Percentiles rank a stretch among this genome's conserved stretches.
Conservation (phyloP, 1,140 invertebrate species). For the Archivesica marissinica region DNA sequence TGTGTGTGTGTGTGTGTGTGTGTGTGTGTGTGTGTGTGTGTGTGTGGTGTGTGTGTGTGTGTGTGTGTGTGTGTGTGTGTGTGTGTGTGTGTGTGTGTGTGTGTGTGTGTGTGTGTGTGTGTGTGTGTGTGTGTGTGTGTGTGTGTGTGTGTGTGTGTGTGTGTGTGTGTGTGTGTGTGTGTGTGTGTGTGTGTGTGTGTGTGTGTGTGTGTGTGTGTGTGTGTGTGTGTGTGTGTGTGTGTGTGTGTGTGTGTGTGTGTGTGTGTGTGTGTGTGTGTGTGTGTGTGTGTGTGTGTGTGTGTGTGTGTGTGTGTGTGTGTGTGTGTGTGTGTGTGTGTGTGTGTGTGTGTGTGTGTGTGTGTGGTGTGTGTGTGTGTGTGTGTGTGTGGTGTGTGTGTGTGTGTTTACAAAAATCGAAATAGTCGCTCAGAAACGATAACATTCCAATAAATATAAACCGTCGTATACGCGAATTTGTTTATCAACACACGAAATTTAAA, state of each 20-base stretch:
- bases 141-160: conserved; percentile 67
- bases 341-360: no score
- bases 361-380: no score
- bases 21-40: no score
- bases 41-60: no score
- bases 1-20: conserved; percentile 64
- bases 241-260: conserved; percentile 66
- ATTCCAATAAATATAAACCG: no score
- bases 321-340: conserved; percentile 68
- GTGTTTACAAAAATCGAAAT: no score
- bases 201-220: conserved; percentile 65
- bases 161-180: conserved; percentile 67
- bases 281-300: conserved; percentile 67
- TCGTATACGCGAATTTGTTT: no score
- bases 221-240: conserved; percentile 68
- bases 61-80: conserved; percentile 63
- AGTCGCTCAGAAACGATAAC: no score
- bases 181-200: conserved; percentile 65
- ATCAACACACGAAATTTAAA: no score
- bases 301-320: conserved; percentile 67
- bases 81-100: conserved; percentile 62
- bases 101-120: conserved; percentile 65
- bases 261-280: conserved; percentile 67
- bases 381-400: no score
- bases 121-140: conserved; percentile 66